These are phyloP conservation scores for Sebastes steindachneri DNA, from an alignment of 2,797 vertebrate genomes.

Conservation along the genomic window DNA sequence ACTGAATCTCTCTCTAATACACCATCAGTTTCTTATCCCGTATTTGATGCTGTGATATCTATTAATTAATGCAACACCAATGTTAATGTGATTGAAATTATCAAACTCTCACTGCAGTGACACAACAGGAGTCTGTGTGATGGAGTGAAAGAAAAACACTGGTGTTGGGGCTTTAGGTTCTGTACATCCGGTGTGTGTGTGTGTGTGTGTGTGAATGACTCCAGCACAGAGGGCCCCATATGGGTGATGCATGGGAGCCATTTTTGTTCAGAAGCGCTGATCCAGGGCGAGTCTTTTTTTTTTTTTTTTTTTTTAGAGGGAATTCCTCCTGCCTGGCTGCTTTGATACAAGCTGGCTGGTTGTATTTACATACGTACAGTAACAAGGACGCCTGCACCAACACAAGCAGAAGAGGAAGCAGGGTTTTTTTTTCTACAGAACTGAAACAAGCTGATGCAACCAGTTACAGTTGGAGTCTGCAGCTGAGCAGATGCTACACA, in stretches of 20 bases:
- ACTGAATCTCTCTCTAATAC: constrained; percentile 40
- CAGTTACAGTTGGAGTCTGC: background rate
- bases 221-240: constrained; percentile 45
- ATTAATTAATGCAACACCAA: constrained; percentile 30
- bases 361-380: constrained; percentile 64
- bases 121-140: background rate
- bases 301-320: constrained; percentile 26
- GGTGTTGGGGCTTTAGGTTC: background rate
- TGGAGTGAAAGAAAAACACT: background rate
- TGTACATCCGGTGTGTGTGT: constrained; percentile 37
- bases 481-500: constrained; percentile 12
- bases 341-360: constrained; percentile 39
- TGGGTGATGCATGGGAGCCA: constrained; percentile 63
- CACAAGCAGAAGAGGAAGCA: constrained; percentile 40
- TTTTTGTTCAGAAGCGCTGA: constrained; percentile 75
- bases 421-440: constrained; percentile 33
- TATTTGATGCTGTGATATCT: constrained; percentile 37
- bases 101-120: background rate
- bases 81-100: constrained; percentile 13
- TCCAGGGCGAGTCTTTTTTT: constrained; percentile 53
- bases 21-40: constrained; percentile 40
- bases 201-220: constrained; percentile 3
- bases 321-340: constrained; percentile 59
- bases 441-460: constrained; percentile 49
- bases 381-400: constrained; percentile 38